These are phyloP conservation scores for Gibbula magus DNA, from an alignment of 2,888 invertebrate genomes.

Conservation along the genomic window DNA sequence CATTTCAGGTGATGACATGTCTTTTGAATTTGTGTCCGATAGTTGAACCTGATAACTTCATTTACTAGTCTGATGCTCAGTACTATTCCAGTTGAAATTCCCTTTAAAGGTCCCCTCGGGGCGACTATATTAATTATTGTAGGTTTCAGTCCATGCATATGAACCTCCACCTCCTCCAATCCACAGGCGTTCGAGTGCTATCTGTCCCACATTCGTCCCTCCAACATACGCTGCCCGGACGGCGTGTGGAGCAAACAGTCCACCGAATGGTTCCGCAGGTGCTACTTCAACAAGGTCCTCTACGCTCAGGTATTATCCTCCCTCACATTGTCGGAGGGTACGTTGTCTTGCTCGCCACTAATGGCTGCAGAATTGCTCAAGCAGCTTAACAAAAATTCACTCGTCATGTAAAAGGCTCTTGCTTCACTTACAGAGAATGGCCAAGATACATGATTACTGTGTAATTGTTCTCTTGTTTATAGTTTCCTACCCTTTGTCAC, in stretches of 20 bases:
- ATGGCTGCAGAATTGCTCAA: too few relatives aligned
- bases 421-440: too few relatives aligned
- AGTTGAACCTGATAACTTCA: background rate
- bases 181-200: constrained; percentile 82
- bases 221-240: constrained; percentile 79
- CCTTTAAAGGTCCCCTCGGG: background rate
- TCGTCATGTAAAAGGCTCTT: too few relatives aligned
- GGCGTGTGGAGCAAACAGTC: constrained; percentile 82
- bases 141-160: background rate
- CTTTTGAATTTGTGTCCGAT: background rate
- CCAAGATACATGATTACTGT: too few relatives aligned
- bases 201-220: constrained; percentile 84
- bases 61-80: background rate
- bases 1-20: constrained; percentile 55
- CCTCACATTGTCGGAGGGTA: background rate
- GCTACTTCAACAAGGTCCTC: constrained; percentile 43
- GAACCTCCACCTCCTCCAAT: background rate
- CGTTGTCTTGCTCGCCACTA: too few relatives aligned
- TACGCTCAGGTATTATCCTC: constrained; percentile 28
- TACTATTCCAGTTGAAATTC: background rate
- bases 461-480: too few relatives aligned
- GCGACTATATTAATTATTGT: background rate
- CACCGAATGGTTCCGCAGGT: constrained; percentile 55
- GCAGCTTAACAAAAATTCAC: too few relatives aligned
- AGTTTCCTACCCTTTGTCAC: too few relatives aligned